phyloP scores from a whole-genome alignment of 2,888 invertebrate genomes.

The Bugula neritina region DNA sequence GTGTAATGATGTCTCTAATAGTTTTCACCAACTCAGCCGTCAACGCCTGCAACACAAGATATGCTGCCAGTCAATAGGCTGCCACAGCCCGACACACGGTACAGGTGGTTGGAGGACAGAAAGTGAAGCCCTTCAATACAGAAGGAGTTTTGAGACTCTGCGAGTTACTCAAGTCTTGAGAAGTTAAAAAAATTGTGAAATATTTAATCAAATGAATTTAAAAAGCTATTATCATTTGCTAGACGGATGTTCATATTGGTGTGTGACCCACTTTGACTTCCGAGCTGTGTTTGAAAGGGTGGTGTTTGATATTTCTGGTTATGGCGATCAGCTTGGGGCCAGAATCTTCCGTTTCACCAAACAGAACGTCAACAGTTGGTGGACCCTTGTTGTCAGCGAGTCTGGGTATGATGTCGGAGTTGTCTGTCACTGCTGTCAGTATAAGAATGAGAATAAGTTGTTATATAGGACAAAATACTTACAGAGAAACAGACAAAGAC shows the following conservation, averaged over 20 bases:
- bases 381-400: background rate
- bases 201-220: too few species aligned
- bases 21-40: constrained; percentile 96
- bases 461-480: too few species aligned
- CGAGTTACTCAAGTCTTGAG: too few species aligned
- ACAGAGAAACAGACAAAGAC: background rate
- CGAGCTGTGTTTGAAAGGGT: constrained; percentile 81
- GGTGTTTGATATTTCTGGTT: constrained; percentile 69
- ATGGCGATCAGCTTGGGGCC: constrained; percentile 12
- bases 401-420: background rate
- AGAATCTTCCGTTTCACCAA: constrained; percentile 67
- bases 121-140: too few species aligned
- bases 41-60: constrained; percentile 61
- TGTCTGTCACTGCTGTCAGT: background rate
- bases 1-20: constrained; percentile 86
- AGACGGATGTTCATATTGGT: too few species aligned
- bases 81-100: background rate
- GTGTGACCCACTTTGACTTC: constrained; percentile 80
- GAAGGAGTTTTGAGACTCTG: too few species aligned
- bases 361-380: constrained; percentile 60
- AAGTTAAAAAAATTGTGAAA: too few species aligned
- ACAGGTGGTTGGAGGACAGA: too few species aligned
- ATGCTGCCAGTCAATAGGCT: background rate
- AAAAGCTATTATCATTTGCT: too few species aligned
- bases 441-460: too few species aligned